A percentile compares a stretch with the other conserved stretches of the same genome.
These are phyloP conservation scores for Hylyphantes graminicola DNA, from an alignment of 1,140 invertebrate species.

Conservation along the genomic window DNA sequence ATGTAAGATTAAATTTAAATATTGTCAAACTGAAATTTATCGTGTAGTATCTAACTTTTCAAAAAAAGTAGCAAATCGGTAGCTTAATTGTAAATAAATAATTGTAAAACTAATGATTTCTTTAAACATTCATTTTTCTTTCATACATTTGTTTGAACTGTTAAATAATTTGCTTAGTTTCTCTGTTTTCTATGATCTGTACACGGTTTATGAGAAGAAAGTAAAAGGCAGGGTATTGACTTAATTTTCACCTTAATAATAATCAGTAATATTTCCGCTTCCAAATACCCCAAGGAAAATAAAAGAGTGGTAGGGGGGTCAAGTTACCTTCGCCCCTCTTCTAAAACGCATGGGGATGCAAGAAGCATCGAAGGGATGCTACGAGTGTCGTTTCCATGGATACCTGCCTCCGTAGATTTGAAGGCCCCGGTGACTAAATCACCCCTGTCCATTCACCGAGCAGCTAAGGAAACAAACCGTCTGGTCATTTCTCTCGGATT, in stretches of 20 bases:
- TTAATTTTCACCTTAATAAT: background rate
- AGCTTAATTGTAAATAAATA: too few species aligned
- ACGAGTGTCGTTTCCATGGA: constrained; percentile 59
- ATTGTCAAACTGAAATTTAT: too few species aligned
- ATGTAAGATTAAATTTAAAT: too few species aligned
- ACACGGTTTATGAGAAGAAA: too few species aligned
- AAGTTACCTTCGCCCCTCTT: background rate
- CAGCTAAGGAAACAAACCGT: constrained; percentile 61
- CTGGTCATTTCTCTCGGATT: constrained; percentile 62
- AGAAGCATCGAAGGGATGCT: constrained; percentile 23
- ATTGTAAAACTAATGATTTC: too few species aligned
- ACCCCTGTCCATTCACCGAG: constrained; percentile 60
- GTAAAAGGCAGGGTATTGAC: too few species aligned
- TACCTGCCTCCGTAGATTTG: constrained; percentile 55
- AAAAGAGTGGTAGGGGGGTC: background rate
- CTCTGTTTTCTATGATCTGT: too few species aligned
- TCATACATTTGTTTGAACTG: too few species aligned
- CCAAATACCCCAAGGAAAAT: constrained; percentile 24
- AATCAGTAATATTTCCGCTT: constrained; percentile 47
- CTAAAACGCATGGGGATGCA: constrained; percentile 44
- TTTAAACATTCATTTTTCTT: too few species aligned
- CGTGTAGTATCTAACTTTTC: too few species aligned
- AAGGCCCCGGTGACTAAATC: constrained; percentile 60
- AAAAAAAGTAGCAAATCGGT: too few species aligned
- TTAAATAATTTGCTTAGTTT: too few species aligned